Base-by-base conservation (phyloP, 2,113 vertebrate genomes). In the Thomomys bottae region DNA sequence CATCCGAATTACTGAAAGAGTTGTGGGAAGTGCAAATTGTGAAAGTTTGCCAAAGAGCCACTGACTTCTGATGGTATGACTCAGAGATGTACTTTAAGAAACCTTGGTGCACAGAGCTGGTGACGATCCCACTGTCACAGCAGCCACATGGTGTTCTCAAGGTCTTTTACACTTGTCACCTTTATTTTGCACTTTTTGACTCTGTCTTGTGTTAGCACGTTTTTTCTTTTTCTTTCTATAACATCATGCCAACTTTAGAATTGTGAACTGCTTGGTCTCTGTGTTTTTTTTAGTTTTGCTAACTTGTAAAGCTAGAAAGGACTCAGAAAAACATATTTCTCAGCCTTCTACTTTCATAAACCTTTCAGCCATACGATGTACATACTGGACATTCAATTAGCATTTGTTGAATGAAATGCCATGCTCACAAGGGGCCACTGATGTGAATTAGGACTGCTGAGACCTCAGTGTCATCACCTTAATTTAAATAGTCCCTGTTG, bases 361-460 rank as follows among this genome's bases (percentile, higher is more conserved):
- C 7, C 70, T 94, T 80, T 86, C 45, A 91, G 34, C 7, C 73
- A 54, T 80, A 54, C 36, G 17, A 17, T 24, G 10, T 78, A 63
- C 7, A 15, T 54, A 63, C 79, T 90, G 88, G 92, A 57, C 32
- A 42, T 84, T 82, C 83, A 94, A 23, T 92, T 93, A 95, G 72
- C 59, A 88, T 82, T 92, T 84, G 76, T 68, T 93, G 77, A 94
- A 90, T 86, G 87, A 93, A 95, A 61, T 73, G 91, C 63, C 92
- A 72, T 54, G 36, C n/a, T 77, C 77, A 77, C 68, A 61, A 73
- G 91, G 42, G 82, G 24, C 63, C 42, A 26, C 8, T 3, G 57
- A 93, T 45, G 71, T 90, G 86, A 92, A 86, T 81, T 88, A 87
- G 91, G 80, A 94, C 86, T 91, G 34, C 63, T 28, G 76, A 92